Evolutionary conservation across 2,888 invertebrate species (phyloP), one percentile per base, ranked within the genome.

Genomic region (Meta bourneti): DNA sequence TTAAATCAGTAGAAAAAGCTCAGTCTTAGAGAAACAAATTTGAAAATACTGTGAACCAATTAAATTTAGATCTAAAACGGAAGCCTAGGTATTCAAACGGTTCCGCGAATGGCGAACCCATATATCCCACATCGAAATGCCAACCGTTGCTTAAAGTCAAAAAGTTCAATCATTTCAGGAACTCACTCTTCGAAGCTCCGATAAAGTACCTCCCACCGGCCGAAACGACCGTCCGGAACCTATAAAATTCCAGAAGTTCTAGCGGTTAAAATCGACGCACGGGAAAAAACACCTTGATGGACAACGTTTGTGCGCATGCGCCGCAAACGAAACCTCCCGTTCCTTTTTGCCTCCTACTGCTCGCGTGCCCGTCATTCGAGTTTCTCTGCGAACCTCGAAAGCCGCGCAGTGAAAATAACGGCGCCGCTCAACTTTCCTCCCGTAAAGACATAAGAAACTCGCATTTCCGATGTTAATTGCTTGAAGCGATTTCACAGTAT

Each of bases 291-390:
- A 19, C 48, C 74, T 80, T 81, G 88, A 88, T 81, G 88, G 88
- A 88, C 88, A 74, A 16, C 13, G 48, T 16, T 6, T 8, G 9
- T n/a, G 81, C 88, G 81, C 88, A 88, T 88, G 88, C 88, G 80
- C 88, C 20, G 72, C 61, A 86, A 83, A 70, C 7, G 77, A 77
- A 80, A 74, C 80, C 49, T 51, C 74, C 54, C 80, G n/a, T 71
- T 49, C 48, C 48, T 61, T 61, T 61, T 61, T 61, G 51, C 83
- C 74, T 51, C 51, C 81, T 70, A 52, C 51, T 71, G 48, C 70
- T 52, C 85, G 85, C 54, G 80, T 80, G 70, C 78, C 89, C 69
- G 83, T 89, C 89, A 83, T 89, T 89, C 71, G 89, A 84, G 89
- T 89, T 89, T 89, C 89, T 34, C 78, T 77, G 54, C 71, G 71